Evolutionary conservation across 1,140 invertebrate species (phyloP).

Genomic region (Trichonephila clavata): DNA sequence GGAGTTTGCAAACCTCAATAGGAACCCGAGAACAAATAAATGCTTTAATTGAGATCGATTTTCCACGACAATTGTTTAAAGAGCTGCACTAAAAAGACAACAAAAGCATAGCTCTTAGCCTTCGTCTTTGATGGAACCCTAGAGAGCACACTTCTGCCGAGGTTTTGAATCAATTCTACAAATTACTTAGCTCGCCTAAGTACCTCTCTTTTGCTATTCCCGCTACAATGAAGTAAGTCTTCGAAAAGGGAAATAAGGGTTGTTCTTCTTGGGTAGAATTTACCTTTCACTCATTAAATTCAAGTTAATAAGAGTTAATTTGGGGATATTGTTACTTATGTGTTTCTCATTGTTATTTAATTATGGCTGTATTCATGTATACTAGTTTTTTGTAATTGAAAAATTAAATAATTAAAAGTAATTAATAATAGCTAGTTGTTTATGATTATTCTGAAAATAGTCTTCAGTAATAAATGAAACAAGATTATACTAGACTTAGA

Average conservation of each 20-base stretch:
- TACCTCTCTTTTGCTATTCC: not conserved
- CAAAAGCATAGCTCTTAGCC: not conserved
- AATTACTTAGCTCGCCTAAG: not conserved
- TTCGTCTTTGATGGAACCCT: not conserved
- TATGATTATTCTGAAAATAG: too few relatives aligned
- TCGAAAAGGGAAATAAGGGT: not conserved
- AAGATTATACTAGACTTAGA: too few relatives aligned
- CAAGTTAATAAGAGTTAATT: too few relatives aligned
- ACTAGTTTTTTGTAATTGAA: too few relatives aligned
- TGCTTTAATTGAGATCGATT: slow-evolving; percentile 41
- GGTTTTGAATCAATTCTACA: not conserved
- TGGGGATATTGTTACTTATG: too few relatives aligned
- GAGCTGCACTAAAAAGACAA: not conserved
- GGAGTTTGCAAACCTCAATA: not conserved
- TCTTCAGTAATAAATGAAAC: too few relatives aligned
- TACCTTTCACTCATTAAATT: too few relatives aligned
- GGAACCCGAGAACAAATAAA: slow-evolving; percentile 12
- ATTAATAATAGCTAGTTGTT: too few relatives aligned
- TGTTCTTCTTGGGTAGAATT: too few relatives aligned
- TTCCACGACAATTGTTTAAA: not conserved
- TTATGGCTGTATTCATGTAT: too few relatives aligned
- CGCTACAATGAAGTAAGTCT: not conserved
- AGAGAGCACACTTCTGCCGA: not conserved
- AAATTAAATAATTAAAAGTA: too few relatives aligned
- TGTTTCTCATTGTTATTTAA: too few relatives aligned